These are phyloP conservation scores for Parasteatoda tepidariorum DNA, from an alignment of 1,140 invertebrate species.

Conservation along the genomic window DNA sequence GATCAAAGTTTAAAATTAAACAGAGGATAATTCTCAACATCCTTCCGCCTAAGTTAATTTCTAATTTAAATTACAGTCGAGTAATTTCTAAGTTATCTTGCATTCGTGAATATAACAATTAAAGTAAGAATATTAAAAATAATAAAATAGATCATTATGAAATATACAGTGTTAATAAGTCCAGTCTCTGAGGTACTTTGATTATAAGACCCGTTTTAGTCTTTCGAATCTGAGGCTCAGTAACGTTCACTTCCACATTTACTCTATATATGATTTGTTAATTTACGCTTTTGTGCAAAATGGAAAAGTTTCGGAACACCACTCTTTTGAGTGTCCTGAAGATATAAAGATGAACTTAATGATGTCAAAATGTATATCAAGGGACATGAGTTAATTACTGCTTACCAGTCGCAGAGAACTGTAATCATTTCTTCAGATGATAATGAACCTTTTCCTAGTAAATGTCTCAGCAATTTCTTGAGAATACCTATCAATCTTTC, in stretches of 20 bases:
- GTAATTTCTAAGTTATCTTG: no score
- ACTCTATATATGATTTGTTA: neutral
- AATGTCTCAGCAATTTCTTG: neutral
- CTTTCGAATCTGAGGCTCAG: neutral
- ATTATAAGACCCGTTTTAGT: neutral
- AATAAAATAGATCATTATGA: no score
- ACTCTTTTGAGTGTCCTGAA: neutral
- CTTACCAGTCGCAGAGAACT: slow-evolving; percentile 8
- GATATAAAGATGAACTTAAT: slow-evolving; percentile 13
- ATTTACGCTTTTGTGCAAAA: slow-evolving; percentile 10
- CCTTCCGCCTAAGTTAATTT: no score
- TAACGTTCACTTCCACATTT: neutral
- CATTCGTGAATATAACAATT: no score
- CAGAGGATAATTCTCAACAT: no score
- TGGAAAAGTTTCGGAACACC: neutral
- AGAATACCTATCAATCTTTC: slow-evolving; percentile 34
- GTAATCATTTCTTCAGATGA: slow-evolving; percentile 30
- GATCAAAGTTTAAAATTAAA: no score
- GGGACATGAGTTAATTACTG: slow-evolving; percentile 64
- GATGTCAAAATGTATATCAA: slow-evolving; percentile 3
- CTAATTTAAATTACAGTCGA: no score
- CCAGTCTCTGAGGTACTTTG: neutral
- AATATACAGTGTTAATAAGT: no score
- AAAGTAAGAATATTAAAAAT: no score
- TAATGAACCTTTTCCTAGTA: slow-evolving; percentile 9